Evolutionary conservation across 2,888 invertebrate genomes (phyloP).

Genomic region (Athrips mouffetella): DNA sequence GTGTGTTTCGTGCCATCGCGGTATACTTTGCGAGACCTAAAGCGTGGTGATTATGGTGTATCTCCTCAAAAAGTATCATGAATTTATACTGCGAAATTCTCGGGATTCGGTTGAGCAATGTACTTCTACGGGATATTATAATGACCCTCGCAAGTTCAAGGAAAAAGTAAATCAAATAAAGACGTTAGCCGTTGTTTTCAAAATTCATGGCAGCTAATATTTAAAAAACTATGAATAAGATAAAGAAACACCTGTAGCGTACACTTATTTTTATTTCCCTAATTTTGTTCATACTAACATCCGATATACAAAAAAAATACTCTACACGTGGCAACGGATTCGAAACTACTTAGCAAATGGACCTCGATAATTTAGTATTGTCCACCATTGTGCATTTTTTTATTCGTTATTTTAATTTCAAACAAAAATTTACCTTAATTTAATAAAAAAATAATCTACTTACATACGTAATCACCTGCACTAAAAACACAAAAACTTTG

Average conservation of each 20-base stretch:
- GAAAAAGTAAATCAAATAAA: too few species aligned
- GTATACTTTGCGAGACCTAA: too few species aligned
- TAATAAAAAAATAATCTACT: conserved; percentile 15
- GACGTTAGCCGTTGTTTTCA: too few species aligned
- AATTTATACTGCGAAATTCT: too few species aligned
- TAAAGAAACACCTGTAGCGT: background rate
- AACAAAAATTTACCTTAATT: background rate
- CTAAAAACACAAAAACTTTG: conserved; percentile 41
- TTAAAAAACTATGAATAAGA: background rate
- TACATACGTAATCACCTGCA: conserved; percentile 39
- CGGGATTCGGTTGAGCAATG: too few species aligned
- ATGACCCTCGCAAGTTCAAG: too few species aligned
- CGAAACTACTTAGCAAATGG: conserved; percentile 64
- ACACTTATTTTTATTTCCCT: background rate
- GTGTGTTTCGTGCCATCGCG: too few species aligned
- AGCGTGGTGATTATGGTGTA: too few species aligned
- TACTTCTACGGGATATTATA: too few species aligned
- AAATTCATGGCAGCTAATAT: too few species aligned
- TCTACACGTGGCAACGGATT: conserved; percentile 60
- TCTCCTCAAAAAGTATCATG: too few species aligned
- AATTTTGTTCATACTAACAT: background rate
- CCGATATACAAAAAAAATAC: conserved; percentile 61
- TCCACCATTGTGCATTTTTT: conserved; percentile 69
- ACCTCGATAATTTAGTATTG: conserved; percentile 72
- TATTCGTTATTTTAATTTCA: background rate